Conservation (phyloP, 2,888 invertebrate genomes). For the Acrocyrtus sp. region DNA sequence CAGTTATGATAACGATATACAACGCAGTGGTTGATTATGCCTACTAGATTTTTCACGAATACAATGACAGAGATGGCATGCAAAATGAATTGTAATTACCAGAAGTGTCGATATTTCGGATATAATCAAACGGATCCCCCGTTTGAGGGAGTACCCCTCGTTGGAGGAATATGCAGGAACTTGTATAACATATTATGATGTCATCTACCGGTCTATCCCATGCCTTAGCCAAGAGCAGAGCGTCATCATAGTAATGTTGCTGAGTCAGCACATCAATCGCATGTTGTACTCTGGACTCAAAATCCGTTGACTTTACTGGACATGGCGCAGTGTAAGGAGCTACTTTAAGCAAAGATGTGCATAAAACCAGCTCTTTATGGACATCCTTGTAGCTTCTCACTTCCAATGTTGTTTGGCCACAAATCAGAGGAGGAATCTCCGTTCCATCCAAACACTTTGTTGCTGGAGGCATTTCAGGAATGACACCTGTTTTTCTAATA, state of each 20-base stretch:
- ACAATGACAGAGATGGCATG: too few relatives aligned
- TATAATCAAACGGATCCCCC: slow-evolving; percentile 59
- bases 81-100: slow-evolving; percentile 36
- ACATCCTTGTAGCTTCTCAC: slow-evolving; percentile 51
- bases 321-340: slow-evolving; percentile 13
- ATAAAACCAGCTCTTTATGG: slow-evolving; percentile 52
- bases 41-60: neutral
- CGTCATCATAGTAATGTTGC: slow-evolving; percentile 58
- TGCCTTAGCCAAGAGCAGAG: slow-evolving; percentile 54
- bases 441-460: slow-evolving; percentile 19
- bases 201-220: slow-evolving; percentile 53
- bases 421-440: slow-evolving; percentile 26
- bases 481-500: slow-evolving; percentile 53
- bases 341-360: slow-evolving; percentile 44
- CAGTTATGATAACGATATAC: neutral
- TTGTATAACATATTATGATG: slow-evolving; percentile 47
- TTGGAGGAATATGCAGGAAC: slow-evolving; percentile 49
- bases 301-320: slow-evolving; percentile 51
- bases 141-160: slow-evolving; percentile 53
- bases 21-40: neutral
- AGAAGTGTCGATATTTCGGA: slow-evolving; percentile 57
- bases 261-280: slow-evolving; percentile 48
- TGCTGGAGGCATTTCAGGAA: slow-evolving; percentile 27
- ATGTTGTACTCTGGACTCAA: slow-evolving; percentile 48
- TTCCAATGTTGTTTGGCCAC: slow-evolving; percentile 38